phyloP scores from a whole-genome alignment of 2,113 vertebrate genomes.

The Alethe castanea region DNA sequence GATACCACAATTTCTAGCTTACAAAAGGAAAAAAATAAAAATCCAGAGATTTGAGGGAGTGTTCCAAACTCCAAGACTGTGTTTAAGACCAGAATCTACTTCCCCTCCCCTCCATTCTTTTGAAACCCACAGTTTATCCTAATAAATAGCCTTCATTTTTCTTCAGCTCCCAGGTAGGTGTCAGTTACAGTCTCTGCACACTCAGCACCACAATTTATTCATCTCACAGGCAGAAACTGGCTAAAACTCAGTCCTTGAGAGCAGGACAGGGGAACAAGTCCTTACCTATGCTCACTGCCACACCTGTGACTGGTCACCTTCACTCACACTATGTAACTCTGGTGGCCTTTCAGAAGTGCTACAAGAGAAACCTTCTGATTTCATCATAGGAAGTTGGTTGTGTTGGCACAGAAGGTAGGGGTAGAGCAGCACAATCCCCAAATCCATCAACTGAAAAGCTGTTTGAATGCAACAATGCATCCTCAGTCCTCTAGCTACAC shows the following conservation, averaged over 20 bases:
- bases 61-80: no score
- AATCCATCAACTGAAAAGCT: not conserved
- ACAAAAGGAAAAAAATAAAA: not conserved
- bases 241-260: not conserved
- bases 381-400: not conserved
- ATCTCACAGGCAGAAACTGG: fast-evolving
- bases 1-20: not conserved
- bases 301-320: not conserved
- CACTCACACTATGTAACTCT: not conserved
- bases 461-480: not conserved
- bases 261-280: not conserved
- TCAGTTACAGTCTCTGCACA: not conserved
- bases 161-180: not conserved
- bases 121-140: not conserved
- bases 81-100: not conserved
- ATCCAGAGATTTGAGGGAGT: not conserved
- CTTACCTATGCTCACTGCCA: not conserved
- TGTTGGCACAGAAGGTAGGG: not conserved
- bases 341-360: not conserved
- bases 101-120: not conserved
- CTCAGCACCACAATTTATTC: not conserved
- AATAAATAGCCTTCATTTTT: not conserved
- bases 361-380: not conserved
- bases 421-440: not conserved
- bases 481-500: not conserved